These are phyloP conservation scores for Pseudoatta argentina DNA, from an alignment of 1,140 invertebrate genomes.

Conservation along the genomic window DNA sequence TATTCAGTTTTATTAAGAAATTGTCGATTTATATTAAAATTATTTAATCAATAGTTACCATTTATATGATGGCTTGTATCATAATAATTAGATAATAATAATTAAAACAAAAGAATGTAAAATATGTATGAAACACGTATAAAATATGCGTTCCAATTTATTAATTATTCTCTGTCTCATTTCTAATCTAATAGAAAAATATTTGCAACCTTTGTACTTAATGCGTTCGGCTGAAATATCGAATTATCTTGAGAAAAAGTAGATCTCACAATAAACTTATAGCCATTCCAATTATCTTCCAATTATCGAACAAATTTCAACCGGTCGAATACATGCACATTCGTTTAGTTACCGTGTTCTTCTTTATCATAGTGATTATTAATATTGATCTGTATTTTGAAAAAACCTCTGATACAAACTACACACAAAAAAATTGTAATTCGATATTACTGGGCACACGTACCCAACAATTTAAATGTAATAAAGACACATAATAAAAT, in stretches of 20 bases:
- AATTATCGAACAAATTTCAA: constrained; percentile 60
- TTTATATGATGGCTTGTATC: background rate
- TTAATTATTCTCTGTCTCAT: background rate
- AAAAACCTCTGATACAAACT: constrained; percentile 75
- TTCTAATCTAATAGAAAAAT: background rate
- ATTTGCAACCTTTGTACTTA: constrained; percentile 49
- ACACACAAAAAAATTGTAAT: background rate
- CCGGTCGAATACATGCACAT: constrained; percentile 75
- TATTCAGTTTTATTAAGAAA: background rate
- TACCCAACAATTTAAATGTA: background rate
- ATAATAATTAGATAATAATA: no score
- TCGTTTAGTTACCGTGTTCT: constrained; percentile 50
- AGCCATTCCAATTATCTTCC: constrained; percentile 17
- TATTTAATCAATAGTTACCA: background rate
- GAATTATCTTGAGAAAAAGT: constrained; percentile 72
- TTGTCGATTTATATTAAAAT: background rate
- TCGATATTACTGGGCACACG: background rate
- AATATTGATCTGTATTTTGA: constrained; percentile 76
- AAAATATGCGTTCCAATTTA: background rate
- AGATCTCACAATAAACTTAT: constrained; percentile 37
- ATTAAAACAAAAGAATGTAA: background rate
- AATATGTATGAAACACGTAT: background rate
- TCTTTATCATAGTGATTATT: constrained; percentile 64
- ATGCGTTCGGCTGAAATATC: constrained; percentile 73
- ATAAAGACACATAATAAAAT: constrained; percentile 7